phyloP scores from a whole-genome alignment of 2,113 vertebrate genomes.

The Ammodytes marinus region DNA sequence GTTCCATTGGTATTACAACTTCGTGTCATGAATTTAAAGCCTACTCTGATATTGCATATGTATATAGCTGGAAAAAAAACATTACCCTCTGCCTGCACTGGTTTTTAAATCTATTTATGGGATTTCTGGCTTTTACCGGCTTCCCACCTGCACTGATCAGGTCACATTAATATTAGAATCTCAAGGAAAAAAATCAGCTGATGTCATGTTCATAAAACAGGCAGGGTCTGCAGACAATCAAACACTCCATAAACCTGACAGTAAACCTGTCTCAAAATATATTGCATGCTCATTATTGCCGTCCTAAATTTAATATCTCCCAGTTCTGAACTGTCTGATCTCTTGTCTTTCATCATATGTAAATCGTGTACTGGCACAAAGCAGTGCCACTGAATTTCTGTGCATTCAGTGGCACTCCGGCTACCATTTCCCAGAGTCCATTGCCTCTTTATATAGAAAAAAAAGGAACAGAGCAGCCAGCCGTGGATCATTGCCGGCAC shows the following conservation, averaged over 20 bases:
- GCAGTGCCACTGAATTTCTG: slow-evolving; percentile 15
- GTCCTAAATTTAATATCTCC: slow-evolving; percentile 46
- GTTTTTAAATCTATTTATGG: slow-evolving; percentile 14
- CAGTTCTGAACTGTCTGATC: slow-evolving; percentile 46
- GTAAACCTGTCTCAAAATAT: slow-evolving; percentile 50
- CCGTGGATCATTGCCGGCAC: slow-evolving; percentile 24
- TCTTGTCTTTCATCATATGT: slow-evolving; percentile 50
- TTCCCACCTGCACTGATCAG: slow-evolving; percentile 6
- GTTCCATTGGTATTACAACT: not conserved
- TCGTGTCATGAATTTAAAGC: slow-evolving; percentile 22
- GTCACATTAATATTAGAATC: slow-evolving; percentile 12
- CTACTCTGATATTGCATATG: slow-evolving; percentile 6
- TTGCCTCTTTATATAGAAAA: slow-evolving; percentile 37
- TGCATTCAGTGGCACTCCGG: not conserved
- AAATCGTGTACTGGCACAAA: slow-evolving; percentile 35
- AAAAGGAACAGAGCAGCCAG: not conserved
- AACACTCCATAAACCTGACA: slow-evolving; percentile 56
- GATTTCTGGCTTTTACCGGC: slow-evolving; percentile 19
- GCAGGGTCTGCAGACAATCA: slow-evolving; percentile 48
- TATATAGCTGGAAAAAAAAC: slow-evolving; percentile 26
- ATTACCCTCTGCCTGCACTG: slow-evolving; percentile 2
- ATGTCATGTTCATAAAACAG: slow-evolving; percentile 63
- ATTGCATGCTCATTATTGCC: slow-evolving; percentile 52
- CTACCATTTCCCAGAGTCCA: slow-evolving; percentile 13
- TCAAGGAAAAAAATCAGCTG: slow-evolving; percentile 36